Evolutionary conservation across 1,140 invertebrate species (phyloP).

Genomic region (Eumeta japonica): DNA sequence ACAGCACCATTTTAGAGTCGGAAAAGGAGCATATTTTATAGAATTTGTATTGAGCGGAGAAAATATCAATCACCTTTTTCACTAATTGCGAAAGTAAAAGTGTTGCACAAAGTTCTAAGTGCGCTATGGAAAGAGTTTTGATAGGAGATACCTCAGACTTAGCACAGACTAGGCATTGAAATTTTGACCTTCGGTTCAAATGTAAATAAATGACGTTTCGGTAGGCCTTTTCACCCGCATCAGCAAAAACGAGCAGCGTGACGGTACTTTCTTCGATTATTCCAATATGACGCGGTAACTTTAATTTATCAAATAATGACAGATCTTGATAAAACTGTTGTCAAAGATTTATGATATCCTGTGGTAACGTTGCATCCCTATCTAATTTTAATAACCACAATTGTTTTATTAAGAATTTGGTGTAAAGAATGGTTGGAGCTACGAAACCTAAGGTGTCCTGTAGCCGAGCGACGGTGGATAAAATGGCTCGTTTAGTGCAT

Average conservation of each 20-base stretch:
- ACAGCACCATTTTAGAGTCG: conserved; percentile 29
- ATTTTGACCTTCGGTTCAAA: too few relatives aligned
- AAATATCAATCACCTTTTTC: conserved; percentile 13
- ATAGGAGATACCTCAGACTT: conserved; percentile 17
- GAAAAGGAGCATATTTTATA: conserved; percentile 9
- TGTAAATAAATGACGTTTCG: conserved; percentile 8
- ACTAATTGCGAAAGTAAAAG: conserved; percentile 17
- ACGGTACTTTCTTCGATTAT: conserved; percentile 5
- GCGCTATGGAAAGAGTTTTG: conserved; percentile 11
- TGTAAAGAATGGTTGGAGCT: conserved; percentile 7
- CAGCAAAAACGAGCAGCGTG: conserved; percentile 14
- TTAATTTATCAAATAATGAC: conserved; percentile 8
- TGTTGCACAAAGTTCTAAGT: conserved; percentile 19
- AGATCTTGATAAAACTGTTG: conserved; percentile 9
- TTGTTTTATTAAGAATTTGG: conserved; percentile 11
- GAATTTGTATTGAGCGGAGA: conserved; percentile 13
- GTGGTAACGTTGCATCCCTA: conserved; percentile 14
- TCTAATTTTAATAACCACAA: conserved; percentile 8
- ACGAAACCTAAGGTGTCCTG: conserved; percentile 11
- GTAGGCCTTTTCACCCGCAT: conserved; percentile 14
- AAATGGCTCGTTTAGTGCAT: conserved; percentile 11
- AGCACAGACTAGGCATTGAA: conserved; percentile 12
- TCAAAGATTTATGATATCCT: conserved; percentile 8
- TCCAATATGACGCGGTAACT: conserved; percentile 13
- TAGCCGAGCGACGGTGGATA: conserved; percentile 10